Conservation (phyloP, 2,113 vertebrate species). For the Laterallus jamaicensis region DNA sequence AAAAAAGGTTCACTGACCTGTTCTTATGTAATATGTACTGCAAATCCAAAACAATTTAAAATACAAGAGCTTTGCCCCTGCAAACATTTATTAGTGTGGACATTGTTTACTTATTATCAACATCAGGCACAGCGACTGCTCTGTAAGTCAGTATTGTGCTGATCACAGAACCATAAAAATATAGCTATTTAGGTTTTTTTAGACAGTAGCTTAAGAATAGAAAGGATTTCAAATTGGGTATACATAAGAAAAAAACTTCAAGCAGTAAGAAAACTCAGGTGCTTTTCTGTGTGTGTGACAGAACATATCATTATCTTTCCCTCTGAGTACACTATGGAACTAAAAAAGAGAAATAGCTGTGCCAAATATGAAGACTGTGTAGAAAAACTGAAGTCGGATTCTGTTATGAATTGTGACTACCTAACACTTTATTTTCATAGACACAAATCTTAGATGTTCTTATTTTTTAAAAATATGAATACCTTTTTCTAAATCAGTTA, state of each 20-base stretch:
- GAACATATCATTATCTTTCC: background rate
- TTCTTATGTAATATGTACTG: background rate
- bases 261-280: background rate
- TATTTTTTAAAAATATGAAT: background rate
- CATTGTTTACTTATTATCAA: background rate
- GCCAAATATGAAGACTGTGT: background rate
- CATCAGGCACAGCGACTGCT: background rate
- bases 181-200: background rate
- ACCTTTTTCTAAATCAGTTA: background rate
- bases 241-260: background rate
- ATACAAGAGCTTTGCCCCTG: background rate
- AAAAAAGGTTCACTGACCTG: background rate
- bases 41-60: background rate
- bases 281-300: background rate
- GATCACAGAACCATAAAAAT: background rate
- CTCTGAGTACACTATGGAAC: background rate
- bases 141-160: background rate
- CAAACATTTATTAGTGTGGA: background rate
- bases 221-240: background rate
- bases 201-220: background rate
- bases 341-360: background rate
- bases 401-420: background rate
- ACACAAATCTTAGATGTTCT: background rate
- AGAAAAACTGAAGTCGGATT: background rate
- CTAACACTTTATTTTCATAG: background rate